phyloP scores from a whole-genome alignment of 2,113 vertebrate species.

The Mus pahari region DNA sequence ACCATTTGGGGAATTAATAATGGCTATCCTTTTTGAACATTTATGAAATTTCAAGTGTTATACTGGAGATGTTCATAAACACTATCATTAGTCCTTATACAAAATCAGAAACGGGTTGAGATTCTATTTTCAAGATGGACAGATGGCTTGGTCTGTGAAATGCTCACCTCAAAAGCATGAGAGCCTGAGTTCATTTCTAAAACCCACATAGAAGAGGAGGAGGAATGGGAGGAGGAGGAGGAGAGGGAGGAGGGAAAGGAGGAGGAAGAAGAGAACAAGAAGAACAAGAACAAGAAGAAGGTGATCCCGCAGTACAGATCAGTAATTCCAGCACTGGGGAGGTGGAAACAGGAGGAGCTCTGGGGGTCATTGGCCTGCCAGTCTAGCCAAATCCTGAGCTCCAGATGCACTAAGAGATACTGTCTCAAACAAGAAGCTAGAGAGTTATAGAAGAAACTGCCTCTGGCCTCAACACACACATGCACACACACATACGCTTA shows the following conservation, averaged over 20 bases:
- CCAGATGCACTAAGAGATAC: background rate
- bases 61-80: background rate
- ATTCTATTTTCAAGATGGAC: conserved; percentile 24
- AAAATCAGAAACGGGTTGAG: background rate
- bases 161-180: background rate
- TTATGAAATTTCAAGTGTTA: background rate
- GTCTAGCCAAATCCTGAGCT: background rate
- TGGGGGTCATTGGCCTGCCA: background rate
- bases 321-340: background rate
- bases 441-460: background rate
- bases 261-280: too few species aligned
- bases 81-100: background rate
- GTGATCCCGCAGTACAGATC: too few species aligned
- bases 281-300: too few species aligned
- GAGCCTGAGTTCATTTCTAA: too few species aligned
- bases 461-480: background rate
- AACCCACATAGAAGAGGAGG: background rate
- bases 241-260: too few species aligned
- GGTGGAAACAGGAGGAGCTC: background rate
- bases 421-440: background rate
- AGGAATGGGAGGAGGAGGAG: background rate
- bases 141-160: background rate
- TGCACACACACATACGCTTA: background rate
- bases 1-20: conserved; percentile 5
- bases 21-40: background rate